Conservation (phyloP, 2,888 invertebrate genomes). For the Xestia c-nigrum region DNA sequence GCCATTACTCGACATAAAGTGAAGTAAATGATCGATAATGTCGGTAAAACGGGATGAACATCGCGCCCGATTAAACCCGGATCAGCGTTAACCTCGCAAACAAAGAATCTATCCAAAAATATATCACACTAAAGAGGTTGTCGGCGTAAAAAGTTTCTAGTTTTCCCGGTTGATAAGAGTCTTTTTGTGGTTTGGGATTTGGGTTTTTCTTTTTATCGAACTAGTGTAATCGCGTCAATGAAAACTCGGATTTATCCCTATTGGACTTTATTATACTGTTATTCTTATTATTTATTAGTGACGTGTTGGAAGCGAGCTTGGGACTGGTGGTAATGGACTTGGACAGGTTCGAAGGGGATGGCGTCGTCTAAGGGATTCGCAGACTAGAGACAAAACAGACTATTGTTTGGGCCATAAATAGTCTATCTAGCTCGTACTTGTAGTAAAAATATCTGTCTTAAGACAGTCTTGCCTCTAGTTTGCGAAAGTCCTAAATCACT, state of each 20-base stretch:
- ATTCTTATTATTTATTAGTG: neutral
- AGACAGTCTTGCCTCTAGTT: no score
- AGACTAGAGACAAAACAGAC: no score
- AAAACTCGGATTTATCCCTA: neutral
- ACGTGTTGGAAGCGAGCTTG: no score
- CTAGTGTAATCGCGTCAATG: neutral
- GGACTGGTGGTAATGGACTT: no score
- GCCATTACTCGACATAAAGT: constrained; percentile 16
- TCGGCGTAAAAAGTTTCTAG: constrained; percentile 20
- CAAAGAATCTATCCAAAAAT: constrained; percentile 13
- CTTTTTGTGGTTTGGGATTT: constrained; percentile 16
- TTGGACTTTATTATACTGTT: neutral
- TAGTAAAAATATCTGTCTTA: no score
- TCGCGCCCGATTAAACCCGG: constrained; percentile 22
- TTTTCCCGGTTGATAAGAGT: constrained; percentile 9
- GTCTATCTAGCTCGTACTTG: no score
- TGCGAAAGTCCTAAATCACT: neutral
- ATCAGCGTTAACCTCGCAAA: constrained; percentile 13
- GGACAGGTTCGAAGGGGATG: no score
- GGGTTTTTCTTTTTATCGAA: neutral
- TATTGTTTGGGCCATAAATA: no score
- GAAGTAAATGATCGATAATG: constrained; percentile 16
- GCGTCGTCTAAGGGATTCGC: no score
- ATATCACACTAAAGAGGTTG: constrained; percentile 16
- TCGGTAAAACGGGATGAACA: neutral